Evolutionary conservation across 1,140 invertebrate genomes (phyloP), one percentile per base, ranked within the genome.

Genomic region (Pseudachorutes palmiensis): DNA sequence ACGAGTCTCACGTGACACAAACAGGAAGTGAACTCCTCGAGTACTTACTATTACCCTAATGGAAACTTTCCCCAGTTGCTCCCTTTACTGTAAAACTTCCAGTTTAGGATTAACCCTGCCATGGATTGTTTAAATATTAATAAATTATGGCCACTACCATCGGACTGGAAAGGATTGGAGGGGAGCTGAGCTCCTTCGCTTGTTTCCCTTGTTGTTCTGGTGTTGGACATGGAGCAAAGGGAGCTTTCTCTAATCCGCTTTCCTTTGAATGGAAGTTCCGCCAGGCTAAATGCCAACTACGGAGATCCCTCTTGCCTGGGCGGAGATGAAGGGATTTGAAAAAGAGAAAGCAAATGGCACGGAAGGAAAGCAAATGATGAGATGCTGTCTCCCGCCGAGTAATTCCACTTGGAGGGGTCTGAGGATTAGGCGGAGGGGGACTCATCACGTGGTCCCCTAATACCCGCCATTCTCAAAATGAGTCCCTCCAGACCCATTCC

Each of bases 401-500:
- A 55, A 55, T 55, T 55, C 24, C 9, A 55, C 5, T 9, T 5
- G 24, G 24, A 55, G 51, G 24, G 51, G 24, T 5, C 12, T 9
- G 12, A 55, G 51, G 51, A 55, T 55, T 55, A 55, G 51, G 24
- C 12, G 5, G 24, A 55, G 51, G 51, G 51, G 24, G 12, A 5
- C 24, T 55, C 3, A 19, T 55, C 51, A 55, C 12, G 24, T 41
- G 36, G 36, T n/a, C 36, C 14, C 24, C 51, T 55, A 55, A 55
- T 55, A 24, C 51, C 51, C 12, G 5, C 51, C 5, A 5, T 45
- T 45, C 19, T 45, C 5, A 14, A 55, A 55, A 55, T 55, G 51
- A 55, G 51, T 55, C 51, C 51, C 51, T 55, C 51, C 24, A 55
- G 51, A 55, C 51, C 51, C 51, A 55, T 55, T 55, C 24, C 51